A percentile compares a stretch with the other conserved stretches of the same genome.
phyloP scores from a whole-genome alignment of 2,113 vertebrate species.

The Ploceus nigricollis region DNA sequence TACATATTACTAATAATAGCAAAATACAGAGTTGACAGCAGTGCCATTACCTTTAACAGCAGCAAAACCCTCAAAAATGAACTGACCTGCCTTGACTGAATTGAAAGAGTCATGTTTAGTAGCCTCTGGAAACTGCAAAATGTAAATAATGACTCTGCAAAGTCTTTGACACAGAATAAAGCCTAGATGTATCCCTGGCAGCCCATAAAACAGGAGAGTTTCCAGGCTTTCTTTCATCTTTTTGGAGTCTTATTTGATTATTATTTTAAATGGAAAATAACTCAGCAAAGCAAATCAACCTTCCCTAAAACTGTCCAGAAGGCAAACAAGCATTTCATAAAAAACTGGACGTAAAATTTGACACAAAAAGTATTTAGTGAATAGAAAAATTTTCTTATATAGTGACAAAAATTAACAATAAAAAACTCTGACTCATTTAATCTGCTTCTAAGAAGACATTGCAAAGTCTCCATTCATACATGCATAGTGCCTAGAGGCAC shows the following conservation, averaged over 20 bases:
- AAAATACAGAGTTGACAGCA: neutral
- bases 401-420: neutral
- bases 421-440: neutral
- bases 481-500: neutral
- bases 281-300: neutral
- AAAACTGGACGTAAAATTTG: neutral
- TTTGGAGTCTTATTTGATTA: neutral
- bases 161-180: neutral
- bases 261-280: neutral
- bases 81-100: neutral
- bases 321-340: neutral
- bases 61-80: neutral
- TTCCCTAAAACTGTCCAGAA: neutral
- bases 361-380: neutral
- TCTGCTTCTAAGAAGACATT: neutral
- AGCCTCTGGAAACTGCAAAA: neutral
- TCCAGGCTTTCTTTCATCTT: neutral
- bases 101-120: neutral
- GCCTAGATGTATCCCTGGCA: neutral
- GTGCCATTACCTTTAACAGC: neutral
- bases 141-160: neutral
- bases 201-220: neutral
- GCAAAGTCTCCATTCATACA: neutral
- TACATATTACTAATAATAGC: neutral
- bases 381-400: neutral